A percentile compares a stretch with the other conserved stretches of the same genome.
Evolutionary conservation across 2,888 invertebrate species (phyloP).

Genomic region (Onchidella celtica): DNA sequence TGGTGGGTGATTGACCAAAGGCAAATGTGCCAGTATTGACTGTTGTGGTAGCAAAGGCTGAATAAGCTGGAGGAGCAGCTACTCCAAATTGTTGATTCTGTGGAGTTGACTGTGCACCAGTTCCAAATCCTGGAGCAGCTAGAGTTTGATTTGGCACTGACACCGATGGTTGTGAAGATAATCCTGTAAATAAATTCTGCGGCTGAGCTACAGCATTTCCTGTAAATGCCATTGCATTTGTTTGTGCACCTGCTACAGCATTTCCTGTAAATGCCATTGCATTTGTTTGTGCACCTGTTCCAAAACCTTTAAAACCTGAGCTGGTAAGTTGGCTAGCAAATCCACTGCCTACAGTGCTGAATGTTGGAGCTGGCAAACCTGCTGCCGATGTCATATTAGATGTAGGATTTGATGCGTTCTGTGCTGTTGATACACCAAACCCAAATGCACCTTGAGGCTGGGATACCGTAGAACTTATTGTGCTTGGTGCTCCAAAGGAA

Average conservation of each 20-base stretch:
- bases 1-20: constrained; percentile 10
- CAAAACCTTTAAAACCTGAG: constrained; percentile 8
- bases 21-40: background rate
- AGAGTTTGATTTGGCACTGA: too few species aligned
- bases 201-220: background rate
- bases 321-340: background rate
- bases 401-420: background rate
- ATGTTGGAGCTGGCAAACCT: background rate
- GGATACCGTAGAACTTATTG: background rate
- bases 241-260: background rate
- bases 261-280: too few species aligned
- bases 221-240: too few species aligned
- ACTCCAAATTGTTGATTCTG: constrained; percentile 1
- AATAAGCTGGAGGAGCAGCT: background rate
- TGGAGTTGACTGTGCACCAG: background rate
- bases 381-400: background rate
- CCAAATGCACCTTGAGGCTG: background rate
- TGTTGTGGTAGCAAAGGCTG: background rate
- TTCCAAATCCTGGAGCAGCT: background rate
- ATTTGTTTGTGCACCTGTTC: background rate
- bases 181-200: background rate
- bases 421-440: background rate
- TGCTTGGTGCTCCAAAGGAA: constrained; percentile 25
- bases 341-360: background rate
- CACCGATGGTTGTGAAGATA: background rate